These are phyloP conservation scores for Naja naja DNA, from an alignment of 2,113 vertebrate genomes.

Conservation along the genomic window DNA sequence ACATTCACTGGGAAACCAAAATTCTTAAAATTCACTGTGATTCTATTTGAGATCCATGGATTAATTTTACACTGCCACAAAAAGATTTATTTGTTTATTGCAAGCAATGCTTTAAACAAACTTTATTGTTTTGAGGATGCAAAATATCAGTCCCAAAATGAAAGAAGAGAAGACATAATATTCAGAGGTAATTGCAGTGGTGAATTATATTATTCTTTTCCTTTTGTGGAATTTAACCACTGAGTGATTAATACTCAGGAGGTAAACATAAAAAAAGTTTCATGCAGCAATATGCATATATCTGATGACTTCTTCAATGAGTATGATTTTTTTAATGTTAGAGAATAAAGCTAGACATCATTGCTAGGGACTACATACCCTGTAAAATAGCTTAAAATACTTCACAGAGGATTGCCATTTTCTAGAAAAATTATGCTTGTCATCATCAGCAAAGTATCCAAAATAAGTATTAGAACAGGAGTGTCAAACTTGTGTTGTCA, in stretches of 20 bases:
- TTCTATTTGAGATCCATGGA: not conserved
- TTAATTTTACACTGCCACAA: conserved; percentile 12
- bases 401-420: not conserved
- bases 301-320: not conserved
- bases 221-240: conserved; percentile 1
- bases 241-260: not conserved
- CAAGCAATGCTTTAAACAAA: not conserved
- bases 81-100: not conserved
- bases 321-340: not conserved
- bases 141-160: not conserved
- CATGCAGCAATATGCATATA: not conserved
- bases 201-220: not conserved
- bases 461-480: not conserved
- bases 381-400: not conserved
- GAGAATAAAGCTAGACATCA: not conserved
- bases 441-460: not conserved
- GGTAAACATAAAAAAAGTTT: not conserved
- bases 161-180: not conserved
- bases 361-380: not conserved
- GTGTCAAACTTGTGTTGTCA: too few relatives aligned
- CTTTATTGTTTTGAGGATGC: not conserved
- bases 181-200: not conserved
- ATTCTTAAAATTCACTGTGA: not conserved
- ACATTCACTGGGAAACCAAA: not conserved
- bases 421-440: not conserved